phyloP scores from a whole-genome alignment of 2,888 invertebrate genomes.

The Pandemis cinnamomeana region DNA sequence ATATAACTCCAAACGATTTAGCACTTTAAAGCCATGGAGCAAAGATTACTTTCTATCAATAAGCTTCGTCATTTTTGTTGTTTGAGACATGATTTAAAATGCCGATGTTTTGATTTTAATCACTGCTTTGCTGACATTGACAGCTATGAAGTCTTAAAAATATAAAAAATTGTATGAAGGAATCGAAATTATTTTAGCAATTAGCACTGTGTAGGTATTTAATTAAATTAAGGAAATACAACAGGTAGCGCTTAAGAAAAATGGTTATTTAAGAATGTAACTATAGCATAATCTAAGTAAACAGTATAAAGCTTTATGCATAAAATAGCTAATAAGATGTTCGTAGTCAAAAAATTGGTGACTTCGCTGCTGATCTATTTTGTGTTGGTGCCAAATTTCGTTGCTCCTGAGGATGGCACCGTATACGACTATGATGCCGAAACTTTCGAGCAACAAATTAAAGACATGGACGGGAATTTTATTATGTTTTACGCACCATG shows the following conservation, averaged over 20 bases:
- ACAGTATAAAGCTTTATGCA: background rate
- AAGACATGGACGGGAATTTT: slow-evolving; percentile 88
- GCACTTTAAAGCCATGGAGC: background rate
- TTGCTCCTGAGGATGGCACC: slow-evolving; percentile 87
- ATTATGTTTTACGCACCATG: slow-evolving; percentile 92
- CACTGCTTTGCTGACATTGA: background rate
- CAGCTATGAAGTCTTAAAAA: background rate
- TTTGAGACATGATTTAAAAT: slow-evolving; percentile 25
- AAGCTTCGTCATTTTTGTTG: background rate
- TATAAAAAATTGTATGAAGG: slow-evolving; percentile 1
- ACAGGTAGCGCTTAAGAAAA: background rate
- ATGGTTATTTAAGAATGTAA: slow-evolving; percentile 27
- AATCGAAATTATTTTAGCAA: background rate
- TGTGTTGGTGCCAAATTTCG: slow-evolving; percentile 83
- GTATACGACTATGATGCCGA: slow-evolving; percentile 84
- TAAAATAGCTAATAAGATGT: slow-evolving; percentile 48
- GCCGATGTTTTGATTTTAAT: background rate
- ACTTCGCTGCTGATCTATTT: slow-evolving; percentile 53
- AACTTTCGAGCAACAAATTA: slow-evolving; percentile 86
- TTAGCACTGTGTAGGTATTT: slow-evolving; percentile 9
- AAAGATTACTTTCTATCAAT: background rate
- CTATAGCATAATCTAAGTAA: background rate
- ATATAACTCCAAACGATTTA: background rate
- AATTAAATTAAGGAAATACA: slow-evolving; percentile 24
- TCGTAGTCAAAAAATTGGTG: slow-evolving; percentile 40